These are phyloP conservation scores for Drosophila obscura DNA, from an alignment of 1,140 invertebrate species.

Conservation along the genomic window DNA sequence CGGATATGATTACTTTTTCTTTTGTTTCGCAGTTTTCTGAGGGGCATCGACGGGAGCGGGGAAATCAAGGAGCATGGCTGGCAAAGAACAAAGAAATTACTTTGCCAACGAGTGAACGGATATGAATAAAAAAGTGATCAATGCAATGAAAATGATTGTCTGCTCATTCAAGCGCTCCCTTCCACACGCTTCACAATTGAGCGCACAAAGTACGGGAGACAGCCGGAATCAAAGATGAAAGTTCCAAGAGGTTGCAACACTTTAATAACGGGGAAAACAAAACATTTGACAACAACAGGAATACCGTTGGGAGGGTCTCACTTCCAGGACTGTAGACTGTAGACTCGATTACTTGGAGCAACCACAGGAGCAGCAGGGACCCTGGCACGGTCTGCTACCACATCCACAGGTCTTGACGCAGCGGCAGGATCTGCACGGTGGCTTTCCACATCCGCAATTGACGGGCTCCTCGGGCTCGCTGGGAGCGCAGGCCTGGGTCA, in stretches of 20 bases:
- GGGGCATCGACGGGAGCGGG: conserved; percentile 37
- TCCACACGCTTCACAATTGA: conserved; percentile 66
- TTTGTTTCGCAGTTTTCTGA: conserved; percentile 51
- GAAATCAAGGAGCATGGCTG: conserved; percentile 64
- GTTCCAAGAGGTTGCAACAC: conserved; percentile 46
- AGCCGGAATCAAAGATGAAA: conserved; percentile 18
- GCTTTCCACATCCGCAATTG: conserved; percentile 13
- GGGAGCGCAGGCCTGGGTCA: conserved; percentile 9
- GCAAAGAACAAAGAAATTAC: conserved; percentile 78
- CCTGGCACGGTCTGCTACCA: conserved; percentile 10
- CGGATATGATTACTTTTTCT: conserved; percentile 76
- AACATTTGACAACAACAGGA: conserved; percentile 24
- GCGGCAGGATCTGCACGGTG: conserved; percentile 10
- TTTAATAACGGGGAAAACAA: conserved; percentile 60
- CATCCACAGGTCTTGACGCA: conserved; percentile 12
- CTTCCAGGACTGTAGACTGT: neutral
- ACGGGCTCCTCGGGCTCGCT: conserved; percentile 11
- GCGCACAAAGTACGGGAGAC: conserved; percentile 61
- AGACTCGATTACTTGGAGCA: neutral
- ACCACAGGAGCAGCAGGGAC: conserved; percentile 1
- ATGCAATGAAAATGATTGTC: conserved; percentile 81
- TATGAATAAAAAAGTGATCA: conserved; percentile 81
- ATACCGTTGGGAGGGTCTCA: neutral
- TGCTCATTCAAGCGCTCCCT: conserved; percentile 65
- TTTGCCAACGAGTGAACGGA: conserved; percentile 79